Conservation (phyloP, 2,888 invertebrate species). For the Sinelater perroti region DNA sequence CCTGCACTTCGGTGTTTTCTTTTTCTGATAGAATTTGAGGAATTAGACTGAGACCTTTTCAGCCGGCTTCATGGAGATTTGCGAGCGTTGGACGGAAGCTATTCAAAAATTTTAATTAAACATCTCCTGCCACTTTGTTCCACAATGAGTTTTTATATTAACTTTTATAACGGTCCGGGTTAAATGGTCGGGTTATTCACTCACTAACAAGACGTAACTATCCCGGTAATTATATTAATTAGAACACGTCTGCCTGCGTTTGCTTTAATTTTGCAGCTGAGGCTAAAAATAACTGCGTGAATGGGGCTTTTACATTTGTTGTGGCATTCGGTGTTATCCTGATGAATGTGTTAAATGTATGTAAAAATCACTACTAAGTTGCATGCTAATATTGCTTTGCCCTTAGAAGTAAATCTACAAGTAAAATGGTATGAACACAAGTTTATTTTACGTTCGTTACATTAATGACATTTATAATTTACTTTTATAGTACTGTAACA, state of each 20-base stretch:
- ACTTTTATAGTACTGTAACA: too few relatives aligned
- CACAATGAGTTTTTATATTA: slow-evolving; percentile 7
- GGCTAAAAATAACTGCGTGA: slow-evolving; percentile 1
- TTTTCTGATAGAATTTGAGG: not conserved
- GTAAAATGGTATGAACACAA: too few relatives aligned
- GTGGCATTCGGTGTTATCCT: too few relatives aligned
- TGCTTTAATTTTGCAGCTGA: not conserved
- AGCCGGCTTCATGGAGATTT: too few relatives aligned
- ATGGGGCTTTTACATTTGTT: too few relatives aligned
- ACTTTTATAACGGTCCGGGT: slow-evolving; percentile 4
- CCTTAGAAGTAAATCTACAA: too few relatives aligned
- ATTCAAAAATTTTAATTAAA: slow-evolving; percentile 2
- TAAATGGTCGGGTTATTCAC: slow-evolving; percentile 5
- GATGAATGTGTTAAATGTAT: too few relatives aligned
- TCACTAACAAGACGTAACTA: slow-evolving; percentile 9
- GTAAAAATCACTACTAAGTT: too few relatives aligned
- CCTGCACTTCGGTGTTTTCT: not conserved
- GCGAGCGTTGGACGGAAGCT: not conserved
- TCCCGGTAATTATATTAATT: slow-evolving; percentile 12
- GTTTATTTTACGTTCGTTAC: too few relatives aligned
- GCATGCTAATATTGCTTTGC: too few relatives aligned
- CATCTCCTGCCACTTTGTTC: not conserved
- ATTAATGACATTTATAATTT: too few relatives aligned
- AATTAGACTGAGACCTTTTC: not conserved
- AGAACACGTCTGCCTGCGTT: slow-evolving; percentile 1